A percentile compares a stretch with the other conserved stretches of the same genome.
Conservation (phyloP, 2,797 vertebrate species). For the Galagoides demidoff region DNA sequence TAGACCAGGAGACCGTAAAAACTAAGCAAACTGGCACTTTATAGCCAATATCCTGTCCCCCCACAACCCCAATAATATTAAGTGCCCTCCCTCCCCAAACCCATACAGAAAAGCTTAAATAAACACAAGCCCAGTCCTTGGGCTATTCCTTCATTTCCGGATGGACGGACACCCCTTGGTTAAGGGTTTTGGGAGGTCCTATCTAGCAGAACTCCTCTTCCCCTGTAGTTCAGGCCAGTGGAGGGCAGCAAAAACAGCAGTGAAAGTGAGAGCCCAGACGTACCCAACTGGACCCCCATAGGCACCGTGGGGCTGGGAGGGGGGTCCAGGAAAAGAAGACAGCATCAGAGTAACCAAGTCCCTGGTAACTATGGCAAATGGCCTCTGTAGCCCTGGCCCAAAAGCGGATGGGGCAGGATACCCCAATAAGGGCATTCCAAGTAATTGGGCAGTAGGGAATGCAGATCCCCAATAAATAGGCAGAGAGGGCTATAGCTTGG, state of each 20-base stretch:
- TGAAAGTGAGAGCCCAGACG: neutral
- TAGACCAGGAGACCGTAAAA: neutral
- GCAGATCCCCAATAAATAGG: conserved; percentile 77
- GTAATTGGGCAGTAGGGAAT: conserved; percentile 22
- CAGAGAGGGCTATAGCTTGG: neutral
- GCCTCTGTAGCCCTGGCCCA: neutral
- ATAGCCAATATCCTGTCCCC: conserved; percentile 43
- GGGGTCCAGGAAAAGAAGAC: neutral
- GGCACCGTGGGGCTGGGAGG: neutral
- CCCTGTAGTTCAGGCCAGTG: neutral
- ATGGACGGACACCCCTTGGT: neutral
- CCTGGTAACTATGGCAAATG: neutral
- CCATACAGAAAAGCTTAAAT: conserved; percentile 80
- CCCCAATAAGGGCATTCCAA: conserved; percentile 48
- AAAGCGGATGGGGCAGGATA: neutral
- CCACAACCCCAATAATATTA: conserved; percentile 52
- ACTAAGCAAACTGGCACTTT: conserved; percentile 73
- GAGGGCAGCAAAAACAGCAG: neutral
- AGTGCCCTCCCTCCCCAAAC: conserved; percentile 51
- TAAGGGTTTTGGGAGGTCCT: neutral
- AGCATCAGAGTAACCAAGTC: neutral
- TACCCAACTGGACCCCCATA: neutral
- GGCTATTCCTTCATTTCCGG: conserved; percentile 82
- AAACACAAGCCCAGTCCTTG: conserved; percentile 63
- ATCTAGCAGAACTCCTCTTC: neutral